Base-by-base conservation (phyloP, 2,797 vertebrate species). In the Alosa sapidissima region DNA sequence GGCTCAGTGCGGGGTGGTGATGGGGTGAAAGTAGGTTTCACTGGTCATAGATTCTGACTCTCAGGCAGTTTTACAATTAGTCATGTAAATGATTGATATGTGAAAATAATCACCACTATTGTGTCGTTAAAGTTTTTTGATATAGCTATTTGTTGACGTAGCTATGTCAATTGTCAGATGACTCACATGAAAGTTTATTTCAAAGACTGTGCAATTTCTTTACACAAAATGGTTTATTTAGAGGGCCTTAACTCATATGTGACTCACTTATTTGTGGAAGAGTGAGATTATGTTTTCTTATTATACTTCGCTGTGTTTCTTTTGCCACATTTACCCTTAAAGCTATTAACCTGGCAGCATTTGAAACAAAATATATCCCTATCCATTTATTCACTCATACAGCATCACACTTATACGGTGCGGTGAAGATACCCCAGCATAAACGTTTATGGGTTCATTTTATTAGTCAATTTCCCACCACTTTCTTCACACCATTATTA, bases 371-470 rank as follows among this genome's bases (percentile, higher is more conserved):
- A 62, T 24, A 62, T 62, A 62, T 24, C 10, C 19, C 19, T 21
- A 47, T 6, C 36, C 28, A 78, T 78, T 21, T 21, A 21, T 36
- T 47, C 72, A 78, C 72, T 78, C 72, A 78, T 78, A 47, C 41
- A 7, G 16, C 72, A 47, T 78, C 72, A 78, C 72, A 19, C 72
- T n/a, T 78, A 47, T 21, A 78, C 45, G 36, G 72, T 19, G 72
- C 36, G 36, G 45, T 45, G 16, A 78, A 21, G 41, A 78, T 19
- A 45, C 72, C 72, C 36, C 72, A 47, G 72, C 72, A 78, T 78
- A 47, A 78, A 78, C 45, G 72, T 78, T 78, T 78, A 78, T 78
- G 41, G 41, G 72, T 78, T 36, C 16, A 72, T 72, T 72, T 72
- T 72, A 78, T 47, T 47, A 47, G 72, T 78, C 72, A 78, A 78